Evolutionary conservation across 2,113 vertebrate species (phyloP), one percentile per base, ranked within the genome.

Genomic region (Canis aureus): DNA sequence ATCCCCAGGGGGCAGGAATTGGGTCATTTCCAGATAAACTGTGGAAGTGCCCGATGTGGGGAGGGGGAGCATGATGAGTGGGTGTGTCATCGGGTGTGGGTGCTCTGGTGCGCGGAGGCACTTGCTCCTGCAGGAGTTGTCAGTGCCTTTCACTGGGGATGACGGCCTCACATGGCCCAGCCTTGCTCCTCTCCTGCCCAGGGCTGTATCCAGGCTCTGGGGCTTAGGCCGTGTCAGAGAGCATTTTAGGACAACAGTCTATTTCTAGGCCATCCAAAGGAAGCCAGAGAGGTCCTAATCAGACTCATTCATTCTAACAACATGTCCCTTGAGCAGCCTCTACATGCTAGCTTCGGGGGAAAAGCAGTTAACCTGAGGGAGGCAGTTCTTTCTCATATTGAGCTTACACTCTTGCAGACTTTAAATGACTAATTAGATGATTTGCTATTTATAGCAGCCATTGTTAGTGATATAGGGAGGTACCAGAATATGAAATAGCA

Each of bases 51-150:
- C 43, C 22, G 11, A 43, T 43, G 7, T 43, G 43, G 22, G 59
- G 13, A 12, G 4, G 1, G 2, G 38, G 29, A 12, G 32, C 9
- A 69, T 69, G 23, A 60, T 2, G 11, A 43, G 43, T 43, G 11
- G 49, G 51, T 53, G 76, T 22, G 0, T 22, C 11, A 0, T 13
- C 16, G 1, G 20, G 17, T 22, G 13, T 19, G 4, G 25, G 7
- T n/a, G 22, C 22, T 38, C 69, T 0, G 2, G n/a, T n/a, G n/a
- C n/a, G 5, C 1, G 0, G 4, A 16, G 23, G n/a, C 2, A 4
- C 23, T 13, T n/a, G 22, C 25, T 43, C 66, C 12, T 3, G 0
- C 59, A 53, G 51, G 81, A 69, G n/a, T 32, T 32, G 8, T 17
- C 60, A 55, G 12, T 1, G 17, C 29, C 27, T 79, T 51, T 73